Evolutionary conservation across 2,888 invertebrate genomes (phyloP), one percentile per base, ranked within the genome.

Genomic region (Lasioglossum calceatum): DNA sequence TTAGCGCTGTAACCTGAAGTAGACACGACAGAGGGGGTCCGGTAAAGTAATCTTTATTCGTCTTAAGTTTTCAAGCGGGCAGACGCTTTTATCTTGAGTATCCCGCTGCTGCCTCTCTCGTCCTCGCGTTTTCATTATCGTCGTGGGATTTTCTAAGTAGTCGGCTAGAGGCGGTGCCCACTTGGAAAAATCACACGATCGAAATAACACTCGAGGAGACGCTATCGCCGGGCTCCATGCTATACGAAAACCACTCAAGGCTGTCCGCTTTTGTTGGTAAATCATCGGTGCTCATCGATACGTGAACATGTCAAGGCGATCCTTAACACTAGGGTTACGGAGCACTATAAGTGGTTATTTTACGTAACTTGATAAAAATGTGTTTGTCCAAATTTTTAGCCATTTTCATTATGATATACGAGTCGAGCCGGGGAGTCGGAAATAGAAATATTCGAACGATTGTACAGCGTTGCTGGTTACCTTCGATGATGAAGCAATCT

Each of bases 251-350:
- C 76, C 74, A 77, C 76, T 61, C 81, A 70, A 84, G 81, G 79
- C 79, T 82, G 79, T 67, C 71, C 79, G 61, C 79, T 85, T 88
- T 88, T 77, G 86, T 79, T 79, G 50, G 47, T 27, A 73, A 88
- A 42, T 39, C 75, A 72, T 78, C 82, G 79, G 72, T 73, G 74
- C 73, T 85, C 77, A 47, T 85, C 88, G 82, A 88, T 87, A 87
- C 82, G 84, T 85, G 84, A 89, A 84, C 82, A 82, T 81, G 88
- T 87, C 89, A 85, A 89, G 89, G 83, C 54, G 64, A 19, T 71
- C 70, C 32, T 80, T 82, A 79, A 44, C 44, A 4, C 44, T 44
- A 44, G 44, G 44, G 14, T 4, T 44, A 44, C 4, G 14, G 44
- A 44, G 44, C 44, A 44, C 14, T 42, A 10, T 8, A 14, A 14